Evolutionary conservation across 2,113 vertebrate species (phyloP).

Genomic region (Australoheros scitulus): DNA sequence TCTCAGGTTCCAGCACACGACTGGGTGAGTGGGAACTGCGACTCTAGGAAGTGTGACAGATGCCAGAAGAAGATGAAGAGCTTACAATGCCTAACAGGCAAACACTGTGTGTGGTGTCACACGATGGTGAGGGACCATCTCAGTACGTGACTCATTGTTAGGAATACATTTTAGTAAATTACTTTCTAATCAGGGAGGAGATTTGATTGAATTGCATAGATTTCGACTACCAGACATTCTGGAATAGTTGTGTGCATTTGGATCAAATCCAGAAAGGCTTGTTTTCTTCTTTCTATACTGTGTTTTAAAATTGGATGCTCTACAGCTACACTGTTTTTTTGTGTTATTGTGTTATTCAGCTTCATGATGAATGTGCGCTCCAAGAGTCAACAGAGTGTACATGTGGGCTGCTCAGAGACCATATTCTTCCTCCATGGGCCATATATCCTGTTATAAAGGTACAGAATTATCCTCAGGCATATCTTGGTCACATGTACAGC

Average conservation of each 20-base stretch:
- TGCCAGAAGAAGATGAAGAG: conserved; percentile 93
- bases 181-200: background rate
- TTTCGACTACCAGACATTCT: background rate
- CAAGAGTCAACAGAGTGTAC: conserved; percentile 81
- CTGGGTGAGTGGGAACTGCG: conserved; percentile 91
- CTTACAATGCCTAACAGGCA: conserved; percentile 82
- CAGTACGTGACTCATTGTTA: background rate
- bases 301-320: background rate
- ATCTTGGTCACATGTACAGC: conserved; percentile 7
- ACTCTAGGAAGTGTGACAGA: conserved; percentile 84
- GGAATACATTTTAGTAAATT: conserved; percentile 2
- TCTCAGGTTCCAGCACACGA: conserved; percentile 84
- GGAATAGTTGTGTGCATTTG: background rate
- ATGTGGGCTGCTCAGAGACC: conserved; percentile 87
- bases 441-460: conserved; percentile 93
- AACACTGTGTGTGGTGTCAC: conserved; percentile 94
- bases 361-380: conserved; percentile 87
- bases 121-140: conserved; percentile 78
- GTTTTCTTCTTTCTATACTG: background rate
- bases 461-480: conserved; percentile 23
- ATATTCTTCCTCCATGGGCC: conserved; percentile 90
- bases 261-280: background rate
- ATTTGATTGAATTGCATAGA: background rate
- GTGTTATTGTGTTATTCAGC: conserved; percentile 69
- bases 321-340: conserved; percentile 10